Base-by-base conservation (phyloP, 2,888 invertebrate species). In the Brachyptera putata region DNA sequence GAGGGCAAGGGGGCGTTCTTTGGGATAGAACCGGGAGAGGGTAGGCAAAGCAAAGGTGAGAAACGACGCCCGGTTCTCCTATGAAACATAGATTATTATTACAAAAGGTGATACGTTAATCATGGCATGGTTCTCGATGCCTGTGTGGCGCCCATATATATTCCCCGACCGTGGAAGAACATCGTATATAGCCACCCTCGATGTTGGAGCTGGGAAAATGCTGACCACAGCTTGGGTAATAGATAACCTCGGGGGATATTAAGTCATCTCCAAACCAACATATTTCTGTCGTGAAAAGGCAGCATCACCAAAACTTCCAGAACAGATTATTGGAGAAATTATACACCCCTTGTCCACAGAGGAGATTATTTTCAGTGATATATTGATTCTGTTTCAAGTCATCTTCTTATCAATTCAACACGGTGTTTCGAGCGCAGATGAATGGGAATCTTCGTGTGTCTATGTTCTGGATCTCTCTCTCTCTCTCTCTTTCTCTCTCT, bases 31-130 rank as follows among this genome's bases (percentile, higher is more conserved):
- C 22, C 16, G 53, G 37, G 34, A 36, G 34, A 18, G 49, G 53
- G 24, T 53, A 53, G 53, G 53, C 53, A 53, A 53, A 53, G 53
- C 36, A 53, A 53, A 53, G 53, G 53, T 53, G 53, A 53, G 34
- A 37, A 53, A 53, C 34, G 43, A 41, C 46, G 21, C 34, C 30
- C 26, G 43, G 48, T 48, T 30, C 7, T n/a, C n/a, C n/a, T 18
- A 41, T 36, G 43, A 57, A 48, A 58, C 58, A 59, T 30, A 41
- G 30, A 25, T 21, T 34, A 46, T 58, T 59, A 41, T 53, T 39
- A 53, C 39, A 59, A 53, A 53, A 41, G 53, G 39, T 18, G 37
- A 39, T 16, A 53, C 59, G 59, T 59, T 53, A 59, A 59, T 59
- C 59, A 59, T 53, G 22, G 16, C 53, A 43, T 21, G 18, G 18